Evolutionary conservation across 2,888 invertebrate species (phyloP).

Genomic region (Dolichomitus sp.): DNA sequence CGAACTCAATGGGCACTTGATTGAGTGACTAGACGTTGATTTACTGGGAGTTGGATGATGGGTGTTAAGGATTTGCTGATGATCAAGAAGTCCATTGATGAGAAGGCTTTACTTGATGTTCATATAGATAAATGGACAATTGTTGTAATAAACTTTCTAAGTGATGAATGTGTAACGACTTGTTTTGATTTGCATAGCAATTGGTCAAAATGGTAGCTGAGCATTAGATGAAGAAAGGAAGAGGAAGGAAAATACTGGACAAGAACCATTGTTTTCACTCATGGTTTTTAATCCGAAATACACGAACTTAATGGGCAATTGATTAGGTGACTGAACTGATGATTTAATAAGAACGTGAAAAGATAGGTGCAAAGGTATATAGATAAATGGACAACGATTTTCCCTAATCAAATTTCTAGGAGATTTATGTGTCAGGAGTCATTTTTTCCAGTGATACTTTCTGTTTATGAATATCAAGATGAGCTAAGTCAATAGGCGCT

Average conservation of each 20-base stretch:
- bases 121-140: neutral
- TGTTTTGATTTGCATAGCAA: neutral
- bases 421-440: no score
- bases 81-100: neutral
- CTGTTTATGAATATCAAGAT: no score
- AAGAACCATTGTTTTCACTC: neutral
- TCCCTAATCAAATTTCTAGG: no score
- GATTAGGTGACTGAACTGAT: no score
- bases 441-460: no score
- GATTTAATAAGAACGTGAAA: no score
- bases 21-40: slow-evolving; percentile 2
- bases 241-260: neutral
- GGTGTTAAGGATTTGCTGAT: neutral
- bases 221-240: neutral
- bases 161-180: neutral
- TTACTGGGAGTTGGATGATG: neutral
- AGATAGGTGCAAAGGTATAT: no score
- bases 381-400: no score
- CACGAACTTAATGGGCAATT: no score
- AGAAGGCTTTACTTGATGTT: neutral
- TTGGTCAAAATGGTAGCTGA: neutral
- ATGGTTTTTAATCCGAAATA: neutral
- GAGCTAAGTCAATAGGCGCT: no score
- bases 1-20: slow-evolving; percentile 7
- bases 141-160: neutral